phyloP scores from a whole-genome alignment of 2,888 invertebrate species.

The Silvanus unidentatus region DNA sequence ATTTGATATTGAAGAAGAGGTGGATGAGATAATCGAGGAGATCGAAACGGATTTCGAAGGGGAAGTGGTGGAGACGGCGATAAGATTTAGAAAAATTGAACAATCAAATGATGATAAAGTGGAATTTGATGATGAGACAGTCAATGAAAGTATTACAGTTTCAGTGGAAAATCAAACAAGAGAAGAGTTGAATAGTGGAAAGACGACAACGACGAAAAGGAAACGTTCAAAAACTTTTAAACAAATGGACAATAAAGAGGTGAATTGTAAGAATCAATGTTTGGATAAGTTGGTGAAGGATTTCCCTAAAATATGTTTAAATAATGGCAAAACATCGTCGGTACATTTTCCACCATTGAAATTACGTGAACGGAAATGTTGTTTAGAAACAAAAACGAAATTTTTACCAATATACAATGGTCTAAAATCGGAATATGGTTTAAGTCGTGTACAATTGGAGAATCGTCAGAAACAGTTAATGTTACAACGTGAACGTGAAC shows the following conservation, averaged over 20 bases:
- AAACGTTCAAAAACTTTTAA: not conserved
- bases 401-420: conserved; percentile 49
- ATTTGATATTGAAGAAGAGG: conserved; percentile 31
- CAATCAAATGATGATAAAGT: not conserved
- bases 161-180: not conserved
- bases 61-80: not conserved
- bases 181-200: not conserved
- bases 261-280: conserved; percentile 42
- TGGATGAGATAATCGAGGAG: conserved; percentile 26
- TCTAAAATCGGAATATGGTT: conserved; percentile 51
- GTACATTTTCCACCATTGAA: conserved; percentile 38
- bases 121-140: not conserved
- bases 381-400: conserved; percentile 41
- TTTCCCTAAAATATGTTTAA: conserved; percentile 35
- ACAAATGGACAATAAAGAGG: conserved; percentile 12
- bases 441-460: conserved; percentile 47
- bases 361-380: conserved; percentile 40
- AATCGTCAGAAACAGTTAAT: conserved; percentile 43
- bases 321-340: conserved; percentile 32
- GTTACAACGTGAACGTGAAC: not conserved
- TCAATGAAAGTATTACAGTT: not conserved
- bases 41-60: conserved; percentile 16
- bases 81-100: not conserved
- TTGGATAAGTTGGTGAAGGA: conserved; percentile 39
- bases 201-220: not conserved